A percentile compares a stretch with the other conserved stretches of the same genome.
Conservation (phyloP, 2,113 vertebrate species). For the Arenaria interpres region DNA sequence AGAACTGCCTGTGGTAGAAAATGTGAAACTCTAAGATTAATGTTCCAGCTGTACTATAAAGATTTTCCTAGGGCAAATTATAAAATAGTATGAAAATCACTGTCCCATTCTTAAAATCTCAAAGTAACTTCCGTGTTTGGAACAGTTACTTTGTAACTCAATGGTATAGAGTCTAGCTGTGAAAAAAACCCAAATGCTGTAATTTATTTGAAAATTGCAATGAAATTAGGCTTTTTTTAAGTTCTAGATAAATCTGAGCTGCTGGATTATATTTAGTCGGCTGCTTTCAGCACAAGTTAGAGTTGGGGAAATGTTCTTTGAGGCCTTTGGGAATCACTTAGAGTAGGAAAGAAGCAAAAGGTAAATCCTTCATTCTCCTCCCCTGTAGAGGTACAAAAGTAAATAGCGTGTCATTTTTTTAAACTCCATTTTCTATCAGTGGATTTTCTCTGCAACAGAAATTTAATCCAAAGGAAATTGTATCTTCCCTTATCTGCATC, state of each 20-base stretch:
- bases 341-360: neutral
- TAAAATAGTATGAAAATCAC: neutral
- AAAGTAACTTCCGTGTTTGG: neutral
- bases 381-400: neutral
- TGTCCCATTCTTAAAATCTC: neutral
- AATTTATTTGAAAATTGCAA: neutral
- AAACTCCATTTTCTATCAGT: neutral
- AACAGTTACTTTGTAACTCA: neutral
- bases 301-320: neutral
- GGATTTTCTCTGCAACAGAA: neutral
- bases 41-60: neutral
- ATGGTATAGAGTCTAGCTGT: neutral
- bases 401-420: neutral
- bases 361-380: neutral
- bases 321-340: neutral
- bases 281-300: neutral
- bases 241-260: neutral
- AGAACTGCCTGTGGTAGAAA: neutral
- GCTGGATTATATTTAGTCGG: neutral
- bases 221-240: neutral
- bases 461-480: neutral
- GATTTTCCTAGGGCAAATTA: neutral
- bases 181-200: neutral
- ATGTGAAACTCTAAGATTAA: neutral
- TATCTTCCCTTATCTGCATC: neutral